Evolutionary conservation across 2,888 invertebrate species (phyloP), one percentile per base, ranked within the genome.

Genomic region (Agonopterix subpropinquella): DNA sequence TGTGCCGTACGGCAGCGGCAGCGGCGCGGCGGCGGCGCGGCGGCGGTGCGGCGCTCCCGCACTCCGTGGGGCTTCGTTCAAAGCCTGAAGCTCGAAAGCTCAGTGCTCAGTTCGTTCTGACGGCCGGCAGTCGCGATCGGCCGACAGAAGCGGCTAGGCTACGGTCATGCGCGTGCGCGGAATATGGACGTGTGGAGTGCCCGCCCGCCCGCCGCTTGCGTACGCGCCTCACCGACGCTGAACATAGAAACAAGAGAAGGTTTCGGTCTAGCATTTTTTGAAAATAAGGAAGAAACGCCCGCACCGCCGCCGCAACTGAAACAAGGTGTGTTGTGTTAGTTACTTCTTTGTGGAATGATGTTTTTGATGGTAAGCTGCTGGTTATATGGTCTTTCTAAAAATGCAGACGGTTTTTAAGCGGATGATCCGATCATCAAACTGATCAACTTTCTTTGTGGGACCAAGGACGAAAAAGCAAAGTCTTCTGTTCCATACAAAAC

Each of bases 231-330:
- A 82, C 90, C 67, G 85, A 89, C 73, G 88, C 91, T 76, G 90
- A 91, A 91, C 68, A 92, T 94, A 81, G 94, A 93, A 79, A 92
- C 93, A 62, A 92, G 92, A 72, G 91, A 93, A 58, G 94, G 94
- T 78, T 95, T 95, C 80, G 93, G 94, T 80, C 89, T 95, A 71
- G 91, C 93, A 78, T 95, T 95, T 87, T 95, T 94, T 89, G 94
- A 95, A 79, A 85, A 84, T 55, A 89, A 91, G 54, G 93, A 93
- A 66, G 75, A 75, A 53, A 7, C 44, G 11, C 36, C 51, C 28
- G 28, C 28, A 28, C 68, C 87, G 61, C 78, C 87, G 57, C 75
- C 85, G 58, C 73, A 71, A 65, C 72, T 69, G 53, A 75, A 77
- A 64, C 72, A 77, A 85, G 79, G 84, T 84, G 64, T 64, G 77